Evolutionary conservation across 2,113 vertebrate genomes (phyloP).

Genomic region (Mirza zaza): DNA sequence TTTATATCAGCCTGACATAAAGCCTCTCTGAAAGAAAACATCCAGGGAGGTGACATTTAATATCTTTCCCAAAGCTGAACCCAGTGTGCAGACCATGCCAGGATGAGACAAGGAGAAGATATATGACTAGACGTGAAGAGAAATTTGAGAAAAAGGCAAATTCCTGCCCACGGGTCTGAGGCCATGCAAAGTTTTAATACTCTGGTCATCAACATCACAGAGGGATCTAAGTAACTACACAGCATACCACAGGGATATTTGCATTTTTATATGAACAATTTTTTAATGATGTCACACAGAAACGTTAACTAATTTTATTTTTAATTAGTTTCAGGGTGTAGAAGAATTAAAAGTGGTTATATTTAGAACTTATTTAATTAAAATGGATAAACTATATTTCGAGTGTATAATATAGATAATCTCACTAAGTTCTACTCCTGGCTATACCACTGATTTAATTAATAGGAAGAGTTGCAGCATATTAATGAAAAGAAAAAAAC

Average conservation of each 20-base stretch:
- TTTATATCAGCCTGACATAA: neutral
- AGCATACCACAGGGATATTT: conserved; percentile 56
- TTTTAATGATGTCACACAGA: conserved; percentile 78
- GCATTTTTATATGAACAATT: conserved; percentile 74
- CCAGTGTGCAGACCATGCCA: neutral
- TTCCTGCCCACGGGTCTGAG: neutral
- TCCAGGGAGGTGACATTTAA: neutral
- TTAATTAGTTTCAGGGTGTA: conserved; percentile 79
- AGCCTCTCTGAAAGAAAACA: neutral
- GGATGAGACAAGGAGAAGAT: neutral
- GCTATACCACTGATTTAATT: conserved; percentile 70
- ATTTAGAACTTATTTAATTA: conserved; percentile 83
- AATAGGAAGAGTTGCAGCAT: conserved; percentile 60
- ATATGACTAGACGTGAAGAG: neutral
- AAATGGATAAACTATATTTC: conserved; percentile 80
- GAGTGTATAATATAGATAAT: conserved; percentile 67
- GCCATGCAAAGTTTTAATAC: neutral
- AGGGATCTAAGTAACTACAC: conserved; percentile 43
- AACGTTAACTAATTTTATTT: conserved; percentile 80
- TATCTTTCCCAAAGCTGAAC: neutral
- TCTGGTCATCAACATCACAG: neutral
- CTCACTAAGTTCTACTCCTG: conserved; percentile 69
- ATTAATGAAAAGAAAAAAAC: conserved; percentile 72
- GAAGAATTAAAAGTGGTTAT: conserved; percentile 78
- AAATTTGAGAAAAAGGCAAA: neutral